Conservation (phyloP, 2,888 invertebrate genomes). For the Danaus chrysippus region DNA sequence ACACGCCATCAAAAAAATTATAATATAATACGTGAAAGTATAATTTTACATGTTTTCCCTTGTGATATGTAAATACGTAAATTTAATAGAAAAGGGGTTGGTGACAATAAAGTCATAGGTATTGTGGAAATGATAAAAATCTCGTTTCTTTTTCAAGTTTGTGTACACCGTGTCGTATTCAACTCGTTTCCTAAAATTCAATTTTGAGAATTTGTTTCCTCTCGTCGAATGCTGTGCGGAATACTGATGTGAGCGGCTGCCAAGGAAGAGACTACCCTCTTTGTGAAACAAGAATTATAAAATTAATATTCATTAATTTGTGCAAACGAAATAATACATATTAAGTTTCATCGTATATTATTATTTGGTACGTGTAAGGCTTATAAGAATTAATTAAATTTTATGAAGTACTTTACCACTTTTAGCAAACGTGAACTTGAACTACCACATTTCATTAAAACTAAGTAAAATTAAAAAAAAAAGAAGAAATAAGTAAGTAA, state of each 20-base stretch:
- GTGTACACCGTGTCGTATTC: slow-evolving; percentile 74
- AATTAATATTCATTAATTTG: slow-evolving; percentile 18
- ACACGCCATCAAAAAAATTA: neutral
- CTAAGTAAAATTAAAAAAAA: too few relatives aligned
- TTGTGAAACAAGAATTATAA: slow-evolving; percentile 16
- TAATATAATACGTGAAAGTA: neutral
- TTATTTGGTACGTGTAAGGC: slow-evolving; percentile 6
- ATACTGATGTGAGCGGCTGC: slow-evolving; percentile 59
- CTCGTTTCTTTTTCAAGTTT: slow-evolving; percentile 70
- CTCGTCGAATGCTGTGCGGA: slow-evolving; percentile 66
- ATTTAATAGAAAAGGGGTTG: slow-evolving; percentile 11
- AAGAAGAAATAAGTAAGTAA: too few relatives aligned
- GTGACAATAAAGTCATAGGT: slow-evolving; percentile 47
- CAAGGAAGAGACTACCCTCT: slow-evolving; percentile 2
- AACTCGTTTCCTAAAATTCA: slow-evolving; percentile 79
- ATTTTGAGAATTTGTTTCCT: slow-evolving; percentile 79
- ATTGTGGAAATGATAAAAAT: slow-evolving; percentile 73
- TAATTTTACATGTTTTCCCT: neutral
- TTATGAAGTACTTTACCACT: too few relatives aligned
- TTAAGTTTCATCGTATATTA: neutral
- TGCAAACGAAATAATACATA: slow-evolving; percentile 1
- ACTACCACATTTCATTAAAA: too few relatives aligned
- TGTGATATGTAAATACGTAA: slow-evolving; percentile 6
- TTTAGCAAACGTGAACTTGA: too few relatives aligned
- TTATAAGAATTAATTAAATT: neutral